A percentile compares a stretch with the other conserved stretches of the same genome.
Conservation (phyloP, 2,888 invertebrate species). For the Merodon equestris region DNA sequence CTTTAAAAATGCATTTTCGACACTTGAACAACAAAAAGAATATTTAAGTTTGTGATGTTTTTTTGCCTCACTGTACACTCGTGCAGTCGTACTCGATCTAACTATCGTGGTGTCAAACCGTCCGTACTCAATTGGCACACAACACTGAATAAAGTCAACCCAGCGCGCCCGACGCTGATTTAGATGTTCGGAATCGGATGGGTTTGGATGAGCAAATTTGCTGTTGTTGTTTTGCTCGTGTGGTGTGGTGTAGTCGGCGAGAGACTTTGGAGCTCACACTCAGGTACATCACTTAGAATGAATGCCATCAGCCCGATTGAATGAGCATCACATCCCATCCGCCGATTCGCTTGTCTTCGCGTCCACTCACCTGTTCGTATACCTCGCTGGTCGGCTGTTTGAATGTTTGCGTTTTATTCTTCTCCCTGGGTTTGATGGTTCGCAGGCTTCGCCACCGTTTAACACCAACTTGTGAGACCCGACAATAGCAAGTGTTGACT, state of each 20-base stretch:
- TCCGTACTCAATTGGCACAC: slow-evolving; percentile 78
- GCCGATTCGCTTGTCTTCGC: not conserved
- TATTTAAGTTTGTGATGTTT: not conserved
- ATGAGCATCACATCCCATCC: slow-evolving; percentile 35
- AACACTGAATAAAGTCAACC: slow-evolving; percentile 77
- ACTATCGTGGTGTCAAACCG: slow-evolving; percentile 70
- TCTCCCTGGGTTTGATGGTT: slow-evolving; percentile 38
- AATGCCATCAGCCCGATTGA: slow-evolving; percentile 55
- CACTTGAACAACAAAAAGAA: not conserved
- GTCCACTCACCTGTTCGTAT: not conserved
- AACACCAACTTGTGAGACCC: slow-evolving; percentile 50
- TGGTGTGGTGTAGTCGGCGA: slow-evolving; percentile 22
- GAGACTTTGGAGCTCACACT: slow-evolving; percentile 33
- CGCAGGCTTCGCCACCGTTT: slow-evolving; percentile 44
- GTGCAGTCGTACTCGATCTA: too few species aligned
- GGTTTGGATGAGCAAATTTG: slow-evolving; percentile 42
- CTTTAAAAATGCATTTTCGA: slow-evolving; percentile 21
- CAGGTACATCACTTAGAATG: slow-evolving; percentile 53
- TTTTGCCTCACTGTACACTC: slow-evolving; percentile 43
- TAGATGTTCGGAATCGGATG: slow-evolving; percentile 57
- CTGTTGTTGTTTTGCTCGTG: slow-evolving; percentile 13
- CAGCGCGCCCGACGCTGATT: slow-evolving; percentile 62
- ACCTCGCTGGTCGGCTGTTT: slow-evolving; percentile 14
- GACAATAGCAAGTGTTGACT: not conserved
- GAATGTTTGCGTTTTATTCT: slow-evolving; percentile 26